These are phyloP conservation scores for Molanna angustata DNA, from an alignment of 2,888 invertebrate species.

Conservation along the genomic window DNA sequence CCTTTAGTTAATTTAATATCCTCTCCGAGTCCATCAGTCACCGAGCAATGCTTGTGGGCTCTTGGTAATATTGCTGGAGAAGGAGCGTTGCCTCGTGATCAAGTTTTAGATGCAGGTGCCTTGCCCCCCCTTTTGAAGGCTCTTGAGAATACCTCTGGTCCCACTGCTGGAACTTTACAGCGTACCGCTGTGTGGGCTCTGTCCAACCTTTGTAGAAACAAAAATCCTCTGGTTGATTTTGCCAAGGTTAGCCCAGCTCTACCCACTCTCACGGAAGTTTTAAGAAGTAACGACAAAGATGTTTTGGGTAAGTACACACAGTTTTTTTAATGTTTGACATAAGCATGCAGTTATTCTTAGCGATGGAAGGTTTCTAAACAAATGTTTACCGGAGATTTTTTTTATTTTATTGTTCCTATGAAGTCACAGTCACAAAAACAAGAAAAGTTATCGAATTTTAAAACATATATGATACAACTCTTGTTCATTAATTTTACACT, in stretches of 20 bases:
- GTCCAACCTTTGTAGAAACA: constrained; percentile 92
- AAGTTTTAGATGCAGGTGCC: constrained; percentile 70
- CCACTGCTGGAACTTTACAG: constrained; percentile 58
- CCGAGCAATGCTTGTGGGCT: constrained; percentile 96
- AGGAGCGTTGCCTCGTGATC: constrained; percentile 76
- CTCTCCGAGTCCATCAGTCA: constrained; percentile 65
- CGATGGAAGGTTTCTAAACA: too few species aligned
- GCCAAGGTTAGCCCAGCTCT: constrained; percentile 70
- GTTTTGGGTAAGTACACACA: constrained; percentile 68
- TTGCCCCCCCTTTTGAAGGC: constrained; percentile 69
- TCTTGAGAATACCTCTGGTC: constrained; percentile 40
- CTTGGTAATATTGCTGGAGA: constrained; percentile 97
- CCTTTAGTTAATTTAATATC: constrained; percentile 71
- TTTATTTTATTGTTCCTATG: too few species aligned
- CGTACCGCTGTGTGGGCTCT: constrained; percentile 91
- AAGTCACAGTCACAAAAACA: too few species aligned
- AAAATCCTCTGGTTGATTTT: constrained; percentile 86
- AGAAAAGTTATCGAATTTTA: too few species aligned
- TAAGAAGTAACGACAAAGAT: constrained; percentile 70
- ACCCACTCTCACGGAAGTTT: constrained; percentile 71
- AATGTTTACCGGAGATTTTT: too few species aligned
- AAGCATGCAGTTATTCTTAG: too few species aligned
- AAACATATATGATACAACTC: too few species aligned
- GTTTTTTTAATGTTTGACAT: too few species aligned
- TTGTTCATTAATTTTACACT: too few species aligned